A percentile compares a stretch with the other conserved stretches of the same genome.
phyloP scores from a whole-genome alignment of 2,888 invertebrate genomes.

The Empis livida region DNA sequence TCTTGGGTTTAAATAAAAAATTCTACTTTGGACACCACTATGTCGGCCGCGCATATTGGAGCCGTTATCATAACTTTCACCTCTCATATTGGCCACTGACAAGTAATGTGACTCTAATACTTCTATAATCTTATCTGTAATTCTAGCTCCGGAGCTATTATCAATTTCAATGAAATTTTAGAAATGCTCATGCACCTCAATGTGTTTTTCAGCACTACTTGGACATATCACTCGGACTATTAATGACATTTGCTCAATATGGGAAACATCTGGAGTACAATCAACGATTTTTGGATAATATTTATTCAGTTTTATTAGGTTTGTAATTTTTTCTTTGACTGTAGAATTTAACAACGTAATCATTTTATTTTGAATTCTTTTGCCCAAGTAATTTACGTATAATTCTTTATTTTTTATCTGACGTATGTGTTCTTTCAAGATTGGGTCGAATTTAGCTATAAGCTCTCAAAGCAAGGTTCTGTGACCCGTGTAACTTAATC shows the following conservation, averaged over 20 bases:
- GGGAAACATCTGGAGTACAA: slow-evolving; percentile 4
- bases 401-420: background rate
- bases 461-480: slow-evolving; percentile 1
- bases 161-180: background rate
- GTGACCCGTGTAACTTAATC: slow-evolving; percentile 1
- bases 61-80: slow-evolving; percentile 3
- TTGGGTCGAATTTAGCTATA: slow-evolving; percentile 1
- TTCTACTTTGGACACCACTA: slow-evolving; percentile 3
- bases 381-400: slow-evolving; percentile 1
- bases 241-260: slow-evolving; percentile 2
- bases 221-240: slow-evolving; percentile 1
- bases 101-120: background rate
- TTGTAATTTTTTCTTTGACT: slow-evolving; percentile 2
- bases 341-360: slow-evolving; percentile 2
- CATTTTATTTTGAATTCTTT: slow-evolving; percentile 6
- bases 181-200: background rate
- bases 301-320: slow-evolving; percentile 5
- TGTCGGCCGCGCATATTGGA: slow-evolving; percentile 4
- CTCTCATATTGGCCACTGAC: slow-evolving; percentile 1
- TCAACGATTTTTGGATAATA: slow-evolving; percentile 5
- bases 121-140: background rate
- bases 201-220: slow-evolving; percentile 2
- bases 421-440: slow-evolving; percentile 1
- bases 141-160: background rate
- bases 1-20: slow-evolving; percentile 1